A percentile compares a stretch with the other conserved stretches of the same genome.
Evolutionary conservation across 2,888 invertebrate species (phyloP).

Genomic region (Lasioglossum vierecki): DNA sequence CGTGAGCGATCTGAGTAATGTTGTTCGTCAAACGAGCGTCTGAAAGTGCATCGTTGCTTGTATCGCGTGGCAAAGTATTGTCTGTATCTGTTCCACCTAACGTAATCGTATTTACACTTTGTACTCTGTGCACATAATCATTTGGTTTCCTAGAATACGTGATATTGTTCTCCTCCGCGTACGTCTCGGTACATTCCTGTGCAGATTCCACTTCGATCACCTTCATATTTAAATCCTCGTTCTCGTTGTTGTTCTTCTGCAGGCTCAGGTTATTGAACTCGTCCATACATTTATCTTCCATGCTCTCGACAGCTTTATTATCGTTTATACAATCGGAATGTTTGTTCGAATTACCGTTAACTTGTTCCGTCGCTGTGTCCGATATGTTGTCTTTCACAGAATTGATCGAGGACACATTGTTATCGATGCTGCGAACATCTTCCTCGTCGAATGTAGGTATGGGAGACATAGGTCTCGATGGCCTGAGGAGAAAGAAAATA

Average conservation of each 20-base stretch:
- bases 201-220: constrained; percentile 75
- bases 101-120: constrained; percentile 80
- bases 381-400: constrained; percentile 55
- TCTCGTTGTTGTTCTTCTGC: constrained; percentile 75
- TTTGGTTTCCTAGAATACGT: constrained; percentile 70
- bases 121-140: constrained; percentile 79
- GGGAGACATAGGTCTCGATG: constrained; percentile 90
- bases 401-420: constrained; percentile 65
- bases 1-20: constrained; percentile 87
- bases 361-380: constrained; percentile 56
- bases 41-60: constrained; percentile 88
- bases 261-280: constrained; percentile 66
- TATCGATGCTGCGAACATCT: constrained; percentile 72
- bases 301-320: constrained; percentile 78
- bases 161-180: constrained; percentile 64
- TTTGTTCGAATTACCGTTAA: constrained; percentile 71
- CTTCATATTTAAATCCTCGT: constrained; percentile 71
- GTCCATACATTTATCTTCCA: constrained; percentile 80
- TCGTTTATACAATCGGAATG: constrained; percentile 74
- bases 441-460: constrained; percentile 87
- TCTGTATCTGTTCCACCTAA: constrained; percentile 82
- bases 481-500: constrained; percentile 81
- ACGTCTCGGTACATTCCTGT: constrained; percentile 69
- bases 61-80: constrained; percentile 88
- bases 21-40: constrained; percentile 86